phyloP scores from a whole-genome alignment of 2,888 invertebrate genomes.

The Chrysolina haemoptera region DNA sequence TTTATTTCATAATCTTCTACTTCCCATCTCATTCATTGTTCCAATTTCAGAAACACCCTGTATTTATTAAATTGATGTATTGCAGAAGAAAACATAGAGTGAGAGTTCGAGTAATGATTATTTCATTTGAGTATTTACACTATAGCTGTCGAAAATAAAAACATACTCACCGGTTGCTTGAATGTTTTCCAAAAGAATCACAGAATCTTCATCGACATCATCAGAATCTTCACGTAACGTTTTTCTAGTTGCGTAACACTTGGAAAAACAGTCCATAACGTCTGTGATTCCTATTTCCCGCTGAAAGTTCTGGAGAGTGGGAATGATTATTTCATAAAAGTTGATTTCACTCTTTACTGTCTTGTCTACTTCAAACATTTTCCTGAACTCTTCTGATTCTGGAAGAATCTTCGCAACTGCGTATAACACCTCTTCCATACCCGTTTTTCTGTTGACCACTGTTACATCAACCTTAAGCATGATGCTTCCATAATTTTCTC shows the following conservation, averaged over 20 bases:
- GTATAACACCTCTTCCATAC: constrained; percentile 30
- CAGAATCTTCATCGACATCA: constrained; percentile 72
- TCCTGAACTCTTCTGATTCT: constrained; percentile 51
- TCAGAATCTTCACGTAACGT: constrained; percentile 62
- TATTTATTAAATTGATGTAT: too few species aligned
- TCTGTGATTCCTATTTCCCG: constrained; percentile 67
- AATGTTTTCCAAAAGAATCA: constrained; percentile 74
- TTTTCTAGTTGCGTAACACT: constrained; percentile 72
- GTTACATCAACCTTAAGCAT: constrained; percentile 42
- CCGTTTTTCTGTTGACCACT: constrained; percentile 20
- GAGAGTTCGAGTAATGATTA: too few species aligned
- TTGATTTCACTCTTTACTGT: constrained; percentile 72
- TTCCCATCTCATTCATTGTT: too few species aligned
- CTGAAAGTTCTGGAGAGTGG: constrained; percentile 67
- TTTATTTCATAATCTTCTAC: too few species aligned
- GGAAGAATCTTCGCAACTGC: constrained; percentile 48
- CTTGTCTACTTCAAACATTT: constrained; percentile 69
- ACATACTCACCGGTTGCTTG: constrained; percentile 65
- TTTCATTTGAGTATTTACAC: too few species aligned
- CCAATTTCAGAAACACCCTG: too few species aligned
- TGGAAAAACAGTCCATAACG: constrained; percentile 70
- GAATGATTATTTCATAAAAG: constrained; percentile 69
- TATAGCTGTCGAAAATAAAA: too few species aligned
- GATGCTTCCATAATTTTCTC: constrained; percentile 44
- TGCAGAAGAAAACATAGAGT: too few species aligned